Conservation (phyloP, 1,140 invertebrate genomes). For the Ooceraea biroi region DNA sequence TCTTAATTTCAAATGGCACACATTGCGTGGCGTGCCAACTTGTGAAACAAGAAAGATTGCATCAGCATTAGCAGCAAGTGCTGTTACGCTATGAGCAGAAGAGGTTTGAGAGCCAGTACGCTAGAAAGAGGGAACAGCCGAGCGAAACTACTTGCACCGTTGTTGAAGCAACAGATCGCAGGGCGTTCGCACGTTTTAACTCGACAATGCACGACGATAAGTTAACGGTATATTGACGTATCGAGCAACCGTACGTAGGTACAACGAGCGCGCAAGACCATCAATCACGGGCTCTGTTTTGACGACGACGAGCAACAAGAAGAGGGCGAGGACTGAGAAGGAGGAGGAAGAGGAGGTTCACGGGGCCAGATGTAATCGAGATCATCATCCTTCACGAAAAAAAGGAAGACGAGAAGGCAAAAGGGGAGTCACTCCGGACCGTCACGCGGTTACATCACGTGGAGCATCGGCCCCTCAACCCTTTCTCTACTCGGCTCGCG, state of each 20-base stretch:
- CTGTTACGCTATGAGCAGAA: neutral
- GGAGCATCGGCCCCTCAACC: constrained; percentile 49
- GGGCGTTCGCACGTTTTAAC: constrained; percentile 51
- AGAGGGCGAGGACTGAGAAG: neutral
- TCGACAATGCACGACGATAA: constrained; percentile 57
- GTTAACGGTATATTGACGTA: constrained; percentile 56
- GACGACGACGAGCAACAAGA: constrained; percentile 43
- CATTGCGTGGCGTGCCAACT: neutral
- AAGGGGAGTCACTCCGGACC: constrained; percentile 39
- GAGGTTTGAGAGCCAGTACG: neutral
- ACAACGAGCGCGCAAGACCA: constrained; percentile 41
- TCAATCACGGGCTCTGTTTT: constrained; percentile 53
- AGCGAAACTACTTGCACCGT: constrained; percentile 33
- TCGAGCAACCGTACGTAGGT: constrained; percentile 41
- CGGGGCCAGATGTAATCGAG: constrained; percentile 57
- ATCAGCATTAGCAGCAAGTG: neutral
- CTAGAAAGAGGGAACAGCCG: constrained; percentile 2
- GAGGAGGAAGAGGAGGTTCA: constrained; percentile 22
- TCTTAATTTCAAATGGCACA: neutral
- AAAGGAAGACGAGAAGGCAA: neutral
- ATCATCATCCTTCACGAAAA: constrained; percentile 36
- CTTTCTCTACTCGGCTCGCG: constrained; percentile 35
- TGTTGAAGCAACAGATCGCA: constrained; percentile 45
- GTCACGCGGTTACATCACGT: constrained; percentile 51
- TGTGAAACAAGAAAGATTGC: neutral